Evolutionary conservation across 1,140 invertebrate species (phyloP).

Genomic region (Drosophila pallidifrons): DNA sequence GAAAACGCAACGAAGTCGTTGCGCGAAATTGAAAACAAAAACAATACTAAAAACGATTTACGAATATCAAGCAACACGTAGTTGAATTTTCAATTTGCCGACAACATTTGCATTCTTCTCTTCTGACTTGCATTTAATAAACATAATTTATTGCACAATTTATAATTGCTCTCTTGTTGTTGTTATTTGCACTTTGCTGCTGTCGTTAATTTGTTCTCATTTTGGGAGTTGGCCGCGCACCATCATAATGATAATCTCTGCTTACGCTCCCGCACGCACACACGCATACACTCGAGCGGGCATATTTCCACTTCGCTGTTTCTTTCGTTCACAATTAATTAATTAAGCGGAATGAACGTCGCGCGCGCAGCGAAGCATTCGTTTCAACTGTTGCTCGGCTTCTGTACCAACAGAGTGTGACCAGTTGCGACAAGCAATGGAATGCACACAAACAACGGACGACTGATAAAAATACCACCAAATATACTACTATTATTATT

Average conservation of each 20-base stretch:
- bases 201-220: conserved; percentile 59
- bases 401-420: conserved; percentile 21
- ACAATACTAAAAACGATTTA: conserved; percentile 27
- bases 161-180: conserved; percentile 14
- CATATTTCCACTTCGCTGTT: conserved; percentile 50
- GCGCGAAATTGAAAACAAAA: conserved; percentile 43
- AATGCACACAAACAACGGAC: not conserved
- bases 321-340: conserved; percentile 55
- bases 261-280: conserved; percentile 55
- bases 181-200: conserved; percentile 45
- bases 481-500: not conserved
- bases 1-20: conserved; percentile 46
- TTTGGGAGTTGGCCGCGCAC: conserved; percentile 74
- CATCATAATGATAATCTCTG: conserved; percentile 40
- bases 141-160: conserved; percentile 46
- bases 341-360: conserved; percentile 51
- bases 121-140: conserved; percentile 11
- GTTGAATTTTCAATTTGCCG: conserved; percentile 55
- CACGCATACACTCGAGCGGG: conserved; percentile 47
- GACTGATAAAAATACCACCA: not conserved
- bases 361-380: conserved; percentile 18
- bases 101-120: conserved; percentile 46
- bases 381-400: conserved; percentile 54
- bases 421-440: conserved; percentile 2
- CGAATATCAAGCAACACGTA: conserved; percentile 67